Percentiles rank a stretch among this genome's conserved stretches.
Conservation (phyloP, 2,797 vertebrate species). For the Mormyrus hasselquistii region DNA sequence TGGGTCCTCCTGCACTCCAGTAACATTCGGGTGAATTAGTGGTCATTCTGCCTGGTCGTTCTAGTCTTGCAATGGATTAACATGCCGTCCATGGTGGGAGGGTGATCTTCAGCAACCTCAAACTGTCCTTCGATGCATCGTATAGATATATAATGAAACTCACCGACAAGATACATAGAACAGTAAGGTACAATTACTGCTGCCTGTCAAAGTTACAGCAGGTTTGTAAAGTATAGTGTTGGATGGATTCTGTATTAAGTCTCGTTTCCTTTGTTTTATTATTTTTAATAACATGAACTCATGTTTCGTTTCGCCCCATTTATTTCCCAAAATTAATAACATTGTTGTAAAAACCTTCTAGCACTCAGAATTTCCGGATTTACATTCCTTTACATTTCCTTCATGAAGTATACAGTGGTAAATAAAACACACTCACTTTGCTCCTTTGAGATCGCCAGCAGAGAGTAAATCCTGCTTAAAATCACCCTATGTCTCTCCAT, state of each 20-base stretch:
- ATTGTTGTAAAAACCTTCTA: background rate
- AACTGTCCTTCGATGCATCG: background rate
- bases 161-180: background rate
- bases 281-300: background rate
- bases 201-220: background rate
- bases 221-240: background rate
- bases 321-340: constrained; percentile 4
- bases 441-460: background rate
- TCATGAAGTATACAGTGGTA: background rate
- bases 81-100: background rate
- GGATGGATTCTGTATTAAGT: background rate
- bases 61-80: background rate
- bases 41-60: background rate
- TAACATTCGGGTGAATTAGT: background rate
- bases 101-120: background rate
- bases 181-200: background rate
- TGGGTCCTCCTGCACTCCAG: background rate
- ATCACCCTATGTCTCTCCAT: background rate
- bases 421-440: background rate
- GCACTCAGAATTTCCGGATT: background rate
- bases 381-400: constrained; percentile 11
- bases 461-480: background rate
- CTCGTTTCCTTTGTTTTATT: background rate
- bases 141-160: background rate
- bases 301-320: background rate